Evolutionary conservation across 2,113 vertebrate species (phyloP).

Genomic region (Elephantulus edwardii): DNA sequence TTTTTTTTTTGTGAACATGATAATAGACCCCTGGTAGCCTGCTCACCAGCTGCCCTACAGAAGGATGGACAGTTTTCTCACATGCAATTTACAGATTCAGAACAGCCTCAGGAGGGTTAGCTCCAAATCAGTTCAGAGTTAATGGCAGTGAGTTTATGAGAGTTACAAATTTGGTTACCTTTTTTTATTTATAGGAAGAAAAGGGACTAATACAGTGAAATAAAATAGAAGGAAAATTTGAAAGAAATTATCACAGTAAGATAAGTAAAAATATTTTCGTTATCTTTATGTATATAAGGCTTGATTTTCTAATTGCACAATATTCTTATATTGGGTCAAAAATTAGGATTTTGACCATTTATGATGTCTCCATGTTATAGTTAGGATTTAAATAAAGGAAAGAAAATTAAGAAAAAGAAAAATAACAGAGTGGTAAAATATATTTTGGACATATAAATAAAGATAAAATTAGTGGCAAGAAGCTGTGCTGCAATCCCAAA

Average conservation of each 20-base stretch:
- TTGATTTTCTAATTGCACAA: neutral
- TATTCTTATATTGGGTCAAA: neutral
- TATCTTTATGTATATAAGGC: neutral
- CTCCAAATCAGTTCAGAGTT: neutral
- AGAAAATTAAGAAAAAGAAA: neutral
- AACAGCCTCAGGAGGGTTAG: too few species aligned
- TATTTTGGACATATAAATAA: neutral
- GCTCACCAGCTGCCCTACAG: too few species aligned
- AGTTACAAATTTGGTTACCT: neutral
- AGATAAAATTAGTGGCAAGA: neutral
- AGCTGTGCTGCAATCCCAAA: too few species aligned
- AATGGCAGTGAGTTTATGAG: neutral
- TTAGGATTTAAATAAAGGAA: neutral
- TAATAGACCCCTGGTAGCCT: too few species aligned
- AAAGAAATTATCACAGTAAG: neutral
- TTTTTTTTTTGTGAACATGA: too few species aligned
- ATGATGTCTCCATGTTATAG: neutral
- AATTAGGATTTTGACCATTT: neutral
- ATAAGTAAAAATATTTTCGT: neutral
- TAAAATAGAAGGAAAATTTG: neutral
- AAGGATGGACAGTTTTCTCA: too few species aligned
- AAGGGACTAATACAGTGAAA: neutral
- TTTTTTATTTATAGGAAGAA: neutral
- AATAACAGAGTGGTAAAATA: neutral
- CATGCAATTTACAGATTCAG: too few species aligned